Evolutionary conservation across 2,888 invertebrate genomes (phyloP), one percentile per base, ranked within the genome.

Genomic region (Drosophila mulleri): DNA sequence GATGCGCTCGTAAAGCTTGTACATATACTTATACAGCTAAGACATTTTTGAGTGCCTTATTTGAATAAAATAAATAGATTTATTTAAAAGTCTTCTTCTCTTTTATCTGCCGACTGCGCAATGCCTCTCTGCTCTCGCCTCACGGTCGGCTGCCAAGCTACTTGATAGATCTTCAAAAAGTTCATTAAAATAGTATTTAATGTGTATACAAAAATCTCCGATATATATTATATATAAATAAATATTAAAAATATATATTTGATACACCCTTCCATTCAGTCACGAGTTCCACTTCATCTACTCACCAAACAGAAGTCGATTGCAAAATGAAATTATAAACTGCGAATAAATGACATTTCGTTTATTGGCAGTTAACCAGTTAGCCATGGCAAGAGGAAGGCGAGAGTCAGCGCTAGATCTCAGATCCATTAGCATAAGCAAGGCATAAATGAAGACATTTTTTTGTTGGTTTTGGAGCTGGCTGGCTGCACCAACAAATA

Each of bases 401-500:
- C 32, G 6, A 45, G 47, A 35, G 63, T 32, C 20, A 1, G 29
- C 60, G 54, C 39, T 9, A 59, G 62, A 62, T 60, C 64, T 77
- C 76, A 70, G 76, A 83, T 83, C 84, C 83, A 87, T 84, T 83
- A 80, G 84, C 84, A 87, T 86, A 86, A 86, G 72, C 70, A 76
- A 68, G 77, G 83, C 82, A 83, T 76, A 87, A 87, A 89, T 88
- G 81, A 83, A 88, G 89, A 88, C 88, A 89, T 88, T 88, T 74
- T 44, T 58, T 57, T 45, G 48, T 52, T 60, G 23, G 29, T 41
- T 58, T 56, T 42, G 23, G 18, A 11, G 29, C 29, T 6, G 56
- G 18, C 18, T 42, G 42, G 42, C 42, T 18, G 11, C 58, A 63
- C 58, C 57, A 61, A 63, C 58, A 81, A 84, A 82, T 82, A 82